Evolutionary conservation across 2,113 vertebrate species (phyloP), one percentile per base, ranked within the genome.

Genomic region (Agelaius tricolor): DNA sequence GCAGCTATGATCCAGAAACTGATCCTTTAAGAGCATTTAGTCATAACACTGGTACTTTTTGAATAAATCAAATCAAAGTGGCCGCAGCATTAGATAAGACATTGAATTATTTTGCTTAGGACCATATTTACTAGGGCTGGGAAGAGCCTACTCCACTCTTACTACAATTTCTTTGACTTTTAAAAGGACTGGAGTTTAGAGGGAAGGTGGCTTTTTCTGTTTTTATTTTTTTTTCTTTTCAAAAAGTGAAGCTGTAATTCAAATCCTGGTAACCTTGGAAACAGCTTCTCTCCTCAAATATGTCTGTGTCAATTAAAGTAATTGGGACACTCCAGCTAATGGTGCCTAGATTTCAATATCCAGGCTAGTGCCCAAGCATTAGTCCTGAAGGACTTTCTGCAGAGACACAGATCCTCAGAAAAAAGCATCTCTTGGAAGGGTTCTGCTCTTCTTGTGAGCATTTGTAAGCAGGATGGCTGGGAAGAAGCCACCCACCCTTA

Each of bases 311-410:
- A 96, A 94, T 96, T 96, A 90, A 97, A 96, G 87, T 95, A 97
- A 96, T 87, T 93, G 84, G 95, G 94, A 93, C 95, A 96, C 89
- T 94, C 81, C 67, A 96, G 71, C 59, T 95, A 96, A 95, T 80
- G 75, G 81, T 58, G 91, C 58, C 8, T 51, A 43, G 74, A 91
- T 95, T 93, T 93, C 82, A 93, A 89, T 88, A 95, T 73, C 91
- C 90, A 95, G 81, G 75, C 82, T 69, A 22, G 78, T 18, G 81
- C 87, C 28, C 22, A 84, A 68, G 74, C 37, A 33, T 78, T 52
- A 78, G 69, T 68, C 83, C 81, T 91, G 65, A 49, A 91, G 74
- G 81, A 91, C 69, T 47, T 72, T 79, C 75, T 80, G 59, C 67
- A n/a, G 46, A 90, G 51, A 37, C 90, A 73, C 41, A 66, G 77